Evolutionary conservation across 1,140 invertebrate genomes (phyloP).

Genomic region (Latrodectus geometricus): DNA sequence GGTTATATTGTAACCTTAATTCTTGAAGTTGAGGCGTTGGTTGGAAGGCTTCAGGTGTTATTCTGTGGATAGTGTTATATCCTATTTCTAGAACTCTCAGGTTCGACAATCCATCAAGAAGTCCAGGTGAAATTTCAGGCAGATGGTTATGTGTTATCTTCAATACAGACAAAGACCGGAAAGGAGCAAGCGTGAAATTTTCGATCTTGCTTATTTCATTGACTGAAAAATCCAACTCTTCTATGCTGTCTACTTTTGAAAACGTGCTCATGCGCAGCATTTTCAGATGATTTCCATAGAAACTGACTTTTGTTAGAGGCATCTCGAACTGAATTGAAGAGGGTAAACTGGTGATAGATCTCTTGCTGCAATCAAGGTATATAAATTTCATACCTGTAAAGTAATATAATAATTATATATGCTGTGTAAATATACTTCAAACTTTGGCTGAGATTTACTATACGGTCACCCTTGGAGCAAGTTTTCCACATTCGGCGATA

Average conservation of each 20-base stretch:
- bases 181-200: constrained; percentile 14
- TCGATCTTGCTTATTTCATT: constrained; percentile 16
- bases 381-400: not conserved
- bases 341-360: constrained; percentile 2
- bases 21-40: constrained; percentile 4
- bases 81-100: constrained; percentile 31
- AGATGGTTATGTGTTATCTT: constrained; percentile 25
- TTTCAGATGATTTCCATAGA: constrained; percentile 8
- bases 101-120: constrained; percentile 23
- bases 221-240: constrained; percentile 19
- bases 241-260: not conserved
- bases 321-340: not conserved
- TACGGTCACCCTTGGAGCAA: no score
- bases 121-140: not conserved
- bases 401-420: not conserved
- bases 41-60: not conserved
- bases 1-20: constrained; percentile 31
- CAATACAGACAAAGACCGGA: constrained; percentile 9
- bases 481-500: no score
- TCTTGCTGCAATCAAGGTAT: constrained; percentile 24
- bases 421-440: no score
- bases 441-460: not conserved
- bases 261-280: constrained; percentile 4
- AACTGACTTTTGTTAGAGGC: not conserved
- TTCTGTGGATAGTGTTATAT: constrained; percentile 8